Evolutionary conservation across 2,888 invertebrate genomes (phyloP), one percentile per base, ranked within the genome.

Genomic region (Operophtera brumata): DNA sequence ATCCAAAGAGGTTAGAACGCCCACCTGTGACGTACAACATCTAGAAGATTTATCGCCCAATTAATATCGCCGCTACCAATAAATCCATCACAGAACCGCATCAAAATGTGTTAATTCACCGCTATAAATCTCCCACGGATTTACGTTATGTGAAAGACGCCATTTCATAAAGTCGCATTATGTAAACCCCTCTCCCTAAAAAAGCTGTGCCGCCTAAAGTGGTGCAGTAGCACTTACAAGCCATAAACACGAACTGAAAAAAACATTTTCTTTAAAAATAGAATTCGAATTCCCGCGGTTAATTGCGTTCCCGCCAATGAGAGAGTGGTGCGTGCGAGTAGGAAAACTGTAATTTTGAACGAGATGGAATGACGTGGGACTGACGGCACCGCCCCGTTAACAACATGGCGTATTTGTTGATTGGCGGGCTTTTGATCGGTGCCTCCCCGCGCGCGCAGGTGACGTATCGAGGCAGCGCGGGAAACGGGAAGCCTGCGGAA

Each of bases 351-450:
- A 61, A 70, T 71, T 76, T 70, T 67, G 76, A 75, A 72, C 63
- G 74, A 73, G 86, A 82, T 63, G 65, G 76, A 75, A 47, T 63
- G 69, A 68, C 73, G 71, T 64, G 70, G 71, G 75, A 69, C 71
- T 66, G 61, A 59, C 62, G 71, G 70, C 90, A 84, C 91, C 92
- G 92, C 93, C 93, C 88, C 78, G 75, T 84, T 87, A 88, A 91
- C 92, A 93, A 93, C 91, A 93, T 93, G 93, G 93, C 93, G 92
- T 86, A 76, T 74, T 69, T 80, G 83, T 82, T 88, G 91, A 93
- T 93, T 93, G 92, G 93, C 86, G 89, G 89, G 81, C 77, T 72
- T 69, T 71, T 63, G 72, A 65, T 71, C 73, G 78, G 71, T 66
- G 74, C 86, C 84, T 78, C 81, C 83, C 79, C 66, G 66, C 67